Evolutionary conservation across 2,888 invertebrate genomes (phyloP), one percentile per base, ranked within the genome.

Genomic region (Cheilosia impressa): DNA sequence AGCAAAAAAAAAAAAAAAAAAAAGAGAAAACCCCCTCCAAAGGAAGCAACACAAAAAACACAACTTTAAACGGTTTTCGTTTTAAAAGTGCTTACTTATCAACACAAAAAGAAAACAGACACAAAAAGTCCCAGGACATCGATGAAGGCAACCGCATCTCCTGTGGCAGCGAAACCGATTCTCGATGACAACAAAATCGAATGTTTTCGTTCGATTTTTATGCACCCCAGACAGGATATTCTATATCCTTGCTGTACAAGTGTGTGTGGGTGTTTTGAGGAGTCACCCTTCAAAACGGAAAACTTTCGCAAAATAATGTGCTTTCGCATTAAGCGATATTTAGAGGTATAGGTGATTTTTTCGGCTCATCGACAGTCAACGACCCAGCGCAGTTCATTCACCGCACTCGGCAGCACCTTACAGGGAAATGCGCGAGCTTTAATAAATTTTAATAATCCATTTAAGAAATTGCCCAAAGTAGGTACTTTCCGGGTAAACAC

Each of bases 21-120:
- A 38, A n/a, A 0, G 15, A 1, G 15, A n/a, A n/a, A 45, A 3
- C n/a, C 19, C n/a, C 19, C 38, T 13, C 19, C 22, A 38, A 38
- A 65, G 22, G 19, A 45, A n/a, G 24, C 27, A 31, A 43, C 5
- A 47, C 45, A 75, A 62, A 55, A 31, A 57, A 63, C 63, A 55
- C 45, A 75, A 77, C 52, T 66, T 82, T 77, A 82, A 82, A 82
- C 78, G 78, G 65, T 82, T 77, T 77, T 77, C 69, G 34, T 71
- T 65, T 27, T n/a, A 77, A 71, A 77, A 82, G 65, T 72, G 65
- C 82, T 82, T 71, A 82, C 65, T 60, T 69, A 71, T 82, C 50
- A 34, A 19, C n/a, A 53, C 38, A 55, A 55, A 57, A 50, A 79
- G 17, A 43, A 38, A 38, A 19, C 17, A 75, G 13, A 31, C 10